Evolutionary conservation across 2,888 invertebrate genomes (phyloP).

Genomic region (Xylota sylvarum): DNA sequence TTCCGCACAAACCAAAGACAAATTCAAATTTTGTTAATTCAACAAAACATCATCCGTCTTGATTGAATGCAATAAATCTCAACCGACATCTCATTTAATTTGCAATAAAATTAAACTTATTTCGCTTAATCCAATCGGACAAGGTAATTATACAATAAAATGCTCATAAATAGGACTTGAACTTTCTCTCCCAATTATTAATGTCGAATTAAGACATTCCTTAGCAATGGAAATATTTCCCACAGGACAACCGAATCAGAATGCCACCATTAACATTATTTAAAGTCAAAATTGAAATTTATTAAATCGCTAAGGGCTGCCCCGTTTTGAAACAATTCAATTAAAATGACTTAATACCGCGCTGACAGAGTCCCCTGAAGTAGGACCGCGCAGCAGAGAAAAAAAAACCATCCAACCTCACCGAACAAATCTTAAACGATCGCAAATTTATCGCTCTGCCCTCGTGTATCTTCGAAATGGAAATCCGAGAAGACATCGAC

Average conservation of each 20-base stretch:
- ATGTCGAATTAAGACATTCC: constrained; percentile 54
- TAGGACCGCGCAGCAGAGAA: not conserved
- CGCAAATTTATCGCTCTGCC: constrained; percentile 71
- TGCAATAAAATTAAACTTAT: constrained; percentile 67
- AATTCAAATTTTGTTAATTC: not conserved
- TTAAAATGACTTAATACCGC: constrained; percentile 75
- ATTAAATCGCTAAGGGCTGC: constrained; percentile 54
- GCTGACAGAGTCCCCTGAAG: not conserved
- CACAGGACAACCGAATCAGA: constrained; percentile 58
- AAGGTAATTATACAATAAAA: constrained; percentile 67
- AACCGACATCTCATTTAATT: constrained; percentile 42
- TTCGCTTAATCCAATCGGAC: constrained; percentile 59
- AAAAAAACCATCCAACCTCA: not conserved
- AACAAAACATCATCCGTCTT: not conserved
- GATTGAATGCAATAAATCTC: constrained; percentile 34
- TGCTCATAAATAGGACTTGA: not conserved
- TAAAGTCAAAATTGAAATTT: constrained; percentile 70
- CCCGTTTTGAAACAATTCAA: constrained; percentile 65
- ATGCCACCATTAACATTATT: constrained; percentile 65
- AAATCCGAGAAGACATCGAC: constrained; percentile 64
- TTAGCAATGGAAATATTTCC: constrained; percentile 49
- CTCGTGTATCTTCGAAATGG: constrained; percentile 51
- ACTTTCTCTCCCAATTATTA: constrained; percentile 68
- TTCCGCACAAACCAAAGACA: not conserved
- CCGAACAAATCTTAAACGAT: constrained; percentile 62